A percentile compares a stretch with the other conserved stretches of the same genome.
Conservation (phyloP, 2,888 invertebrate species). For the Cepaea hortensis region DNA sequence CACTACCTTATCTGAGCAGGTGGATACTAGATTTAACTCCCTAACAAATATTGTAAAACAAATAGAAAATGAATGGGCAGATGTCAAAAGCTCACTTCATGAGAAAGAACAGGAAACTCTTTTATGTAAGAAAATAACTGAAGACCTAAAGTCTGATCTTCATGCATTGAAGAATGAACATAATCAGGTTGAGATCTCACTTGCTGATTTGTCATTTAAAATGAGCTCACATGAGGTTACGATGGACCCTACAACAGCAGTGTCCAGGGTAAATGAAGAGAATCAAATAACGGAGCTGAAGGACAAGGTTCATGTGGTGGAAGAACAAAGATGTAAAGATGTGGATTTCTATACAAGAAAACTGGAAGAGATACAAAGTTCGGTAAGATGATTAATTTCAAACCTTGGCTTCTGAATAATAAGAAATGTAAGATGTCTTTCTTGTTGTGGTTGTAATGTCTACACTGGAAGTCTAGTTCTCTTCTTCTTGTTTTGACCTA, state of each 20-base stretch:
- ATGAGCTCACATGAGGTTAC: not conserved
- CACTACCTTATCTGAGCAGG: too few species aligned
- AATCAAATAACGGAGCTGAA: not conserved
- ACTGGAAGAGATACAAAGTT: not conserved
- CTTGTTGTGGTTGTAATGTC: not conserved
- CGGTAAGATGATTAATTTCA: not conserved
- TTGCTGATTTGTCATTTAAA: slow-evolving; percentile 13
- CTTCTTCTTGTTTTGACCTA: too few species aligned
- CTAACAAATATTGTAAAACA: not conserved
- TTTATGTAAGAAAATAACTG: not conserved
- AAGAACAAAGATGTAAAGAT: not conserved
- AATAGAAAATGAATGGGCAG: not conserved
- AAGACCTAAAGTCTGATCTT: not conserved
- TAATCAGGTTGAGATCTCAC: not conserved
- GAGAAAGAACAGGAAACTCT: not conserved
- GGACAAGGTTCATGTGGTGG: not conserved
- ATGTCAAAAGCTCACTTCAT: not conserved
- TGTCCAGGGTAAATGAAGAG: not conserved
- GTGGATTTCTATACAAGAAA: not conserved
- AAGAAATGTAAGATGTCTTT: not conserved
- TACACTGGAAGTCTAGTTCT: too few species aligned
- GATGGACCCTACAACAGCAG: not conserved
- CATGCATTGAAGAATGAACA: not conserved
- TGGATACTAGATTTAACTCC: not conserved
- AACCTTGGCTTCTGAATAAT: not conserved